A percentile compares a stretch with the other conserved stretches of the same genome.
Conservation (phyloP, 2,797 vertebrate genomes). For the Acestrorhynchus altus region DNA sequence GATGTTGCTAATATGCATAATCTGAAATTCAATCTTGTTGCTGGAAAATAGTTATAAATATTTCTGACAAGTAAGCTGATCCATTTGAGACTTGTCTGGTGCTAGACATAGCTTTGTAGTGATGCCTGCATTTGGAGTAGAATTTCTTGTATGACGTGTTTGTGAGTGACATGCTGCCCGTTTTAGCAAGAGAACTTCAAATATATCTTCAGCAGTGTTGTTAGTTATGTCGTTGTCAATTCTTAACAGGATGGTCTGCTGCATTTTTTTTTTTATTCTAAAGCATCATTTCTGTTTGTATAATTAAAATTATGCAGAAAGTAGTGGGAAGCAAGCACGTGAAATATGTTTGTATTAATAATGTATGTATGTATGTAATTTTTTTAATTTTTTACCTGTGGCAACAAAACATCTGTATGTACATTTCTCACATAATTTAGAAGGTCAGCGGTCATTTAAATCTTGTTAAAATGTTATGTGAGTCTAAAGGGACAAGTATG, state of each 20-base stretch:
- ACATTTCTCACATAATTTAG: no score
- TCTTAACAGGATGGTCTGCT: neutral
- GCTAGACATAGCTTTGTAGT: slow-evolving; percentile 32
- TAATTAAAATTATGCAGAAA: no score
- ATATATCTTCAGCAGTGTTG: slow-evolving; percentile 7
- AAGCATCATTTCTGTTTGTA: no score
- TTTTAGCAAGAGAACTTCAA: slow-evolving; percentile 15
- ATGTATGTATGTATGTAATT: no score
- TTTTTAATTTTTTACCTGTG: no score
- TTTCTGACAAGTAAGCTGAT: slow-evolving; percentile 38
- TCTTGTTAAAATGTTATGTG: no score
- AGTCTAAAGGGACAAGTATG: no score
- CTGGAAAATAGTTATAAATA: slow-evolving; percentile 47
- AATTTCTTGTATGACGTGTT: slow-evolving; percentile 19
- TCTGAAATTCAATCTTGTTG: slow-evolving; percentile 33
- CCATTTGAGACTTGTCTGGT: slow-evolving; percentile 22
- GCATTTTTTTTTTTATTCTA: neutral
- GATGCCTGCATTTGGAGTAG: slow-evolving; percentile 34
- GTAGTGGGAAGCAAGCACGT: no score
- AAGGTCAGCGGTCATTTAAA: no score
- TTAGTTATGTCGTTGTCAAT: neutral
- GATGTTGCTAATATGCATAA: neutral
- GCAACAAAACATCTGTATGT: no score
- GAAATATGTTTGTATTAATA: no score
- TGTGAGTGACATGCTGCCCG: slow-evolving; percentile 4